Evolutionary conservation across 2,113 vertebrate genomes (phyloP).

Genomic region (Carassius gibelio): DNA sequence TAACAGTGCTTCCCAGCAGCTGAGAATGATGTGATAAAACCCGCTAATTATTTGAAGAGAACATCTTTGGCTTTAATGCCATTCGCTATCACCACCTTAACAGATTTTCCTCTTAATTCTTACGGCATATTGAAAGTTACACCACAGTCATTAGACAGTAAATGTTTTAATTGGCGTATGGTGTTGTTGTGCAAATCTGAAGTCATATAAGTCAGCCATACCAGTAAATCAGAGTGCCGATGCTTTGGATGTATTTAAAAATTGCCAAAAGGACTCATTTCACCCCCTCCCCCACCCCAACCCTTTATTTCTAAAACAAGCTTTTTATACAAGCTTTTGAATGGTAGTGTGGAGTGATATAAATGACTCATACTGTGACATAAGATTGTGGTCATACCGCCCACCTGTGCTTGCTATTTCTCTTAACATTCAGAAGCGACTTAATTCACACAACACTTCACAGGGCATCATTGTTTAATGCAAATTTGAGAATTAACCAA

Average conservation of each 20-base stretch:
- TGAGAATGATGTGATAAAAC: conserved; percentile 29
- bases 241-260: too few relatives aligned
- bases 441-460: conserved; percentile 9
- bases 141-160: not conserved
- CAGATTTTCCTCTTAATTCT: not conserved
- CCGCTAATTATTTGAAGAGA: conserved; percentile 21
- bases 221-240: not conserved
- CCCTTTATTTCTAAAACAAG: too few relatives aligned
- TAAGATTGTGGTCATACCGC: conserved; percentile 4
- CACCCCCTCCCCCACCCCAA: too few relatives aligned
- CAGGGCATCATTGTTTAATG: not conserved
- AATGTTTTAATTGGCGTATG: not conserved
- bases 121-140: not conserved
- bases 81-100: conserved; percentile 17
- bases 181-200: not conserved
- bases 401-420: not conserved
- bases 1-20: conserved; percentile 27
- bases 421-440: conserved; percentile 18
- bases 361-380: not conserved
- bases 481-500: not conserved
- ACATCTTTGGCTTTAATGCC: conserved; percentile 1
- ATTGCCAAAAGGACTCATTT: too few relatives aligned
- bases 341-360: not conserved
- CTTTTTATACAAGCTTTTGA: too few relatives aligned
- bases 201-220: not conserved